Evolutionary conservation across 1,140 invertebrate species (phyloP).

Genomic region (Brachionus calyciflorus): DNA sequence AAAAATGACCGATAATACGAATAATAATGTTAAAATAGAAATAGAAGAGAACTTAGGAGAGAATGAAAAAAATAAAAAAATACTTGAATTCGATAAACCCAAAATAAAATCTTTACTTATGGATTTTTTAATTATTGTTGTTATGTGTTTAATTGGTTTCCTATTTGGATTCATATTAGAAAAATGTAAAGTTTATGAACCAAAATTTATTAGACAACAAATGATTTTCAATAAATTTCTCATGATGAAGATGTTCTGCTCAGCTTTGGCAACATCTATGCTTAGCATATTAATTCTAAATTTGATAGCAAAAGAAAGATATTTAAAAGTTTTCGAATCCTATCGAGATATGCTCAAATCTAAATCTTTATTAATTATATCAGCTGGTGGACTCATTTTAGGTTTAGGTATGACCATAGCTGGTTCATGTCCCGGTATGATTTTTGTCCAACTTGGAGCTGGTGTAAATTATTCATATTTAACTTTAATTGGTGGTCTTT

Average conservation of each 20-base stretch:
- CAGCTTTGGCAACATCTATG: neutral
- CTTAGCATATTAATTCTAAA: neutral
- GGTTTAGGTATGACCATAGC: constrained; percentile 20
- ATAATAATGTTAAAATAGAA: too few relatives aligned
- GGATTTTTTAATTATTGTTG: neutral
- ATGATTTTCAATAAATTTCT: constrained; percentile 38
- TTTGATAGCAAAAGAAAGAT: neutral
- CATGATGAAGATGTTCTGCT: constrained; percentile 45
- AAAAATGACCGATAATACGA: too few relatives aligned
- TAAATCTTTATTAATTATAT: neutral
- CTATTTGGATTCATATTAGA: constrained; percentile 23
- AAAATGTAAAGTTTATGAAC: constrained; percentile 34
- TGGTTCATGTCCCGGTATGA: constrained; percentile 39
- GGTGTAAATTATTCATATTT: constrained; percentile 6
- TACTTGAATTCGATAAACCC: too few relatives aligned
- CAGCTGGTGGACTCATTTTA: constrained; percentile 11
- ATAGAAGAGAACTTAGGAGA: too few relatives aligned
- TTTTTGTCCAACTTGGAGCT: constrained; percentile 29
- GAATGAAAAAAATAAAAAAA: too few relatives aligned
- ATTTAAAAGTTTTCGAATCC: constrained; percentile 7
- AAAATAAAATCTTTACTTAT: too few relatives aligned
- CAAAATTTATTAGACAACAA: constrained; percentile 32
- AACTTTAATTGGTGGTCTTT: constrained; percentile 15
- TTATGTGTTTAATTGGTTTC: neutral
- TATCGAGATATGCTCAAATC: neutral